A percentile compares a stretch with the other conserved stretches of the same genome.
Evolutionary conservation across 1,140 invertebrate species (phyloP).

Genomic region (Himalopsyche phryganea): DNA sequence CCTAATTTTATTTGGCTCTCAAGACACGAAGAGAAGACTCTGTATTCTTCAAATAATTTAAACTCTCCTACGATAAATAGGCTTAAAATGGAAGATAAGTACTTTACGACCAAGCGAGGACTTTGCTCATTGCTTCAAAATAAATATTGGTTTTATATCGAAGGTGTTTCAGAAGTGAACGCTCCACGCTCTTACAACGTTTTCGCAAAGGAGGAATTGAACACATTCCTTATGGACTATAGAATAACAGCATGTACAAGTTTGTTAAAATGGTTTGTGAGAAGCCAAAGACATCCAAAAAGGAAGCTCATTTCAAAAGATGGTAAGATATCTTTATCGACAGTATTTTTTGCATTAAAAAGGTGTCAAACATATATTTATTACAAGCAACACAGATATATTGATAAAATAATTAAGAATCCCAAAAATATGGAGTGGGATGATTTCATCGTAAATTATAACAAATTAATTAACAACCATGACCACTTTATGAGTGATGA

Average conservation of each 20-base stretch:
- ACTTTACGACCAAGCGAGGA: conserved; percentile 61
- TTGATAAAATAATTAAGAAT: conserved; percentile 45
- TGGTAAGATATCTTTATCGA: conserved; percentile 50
- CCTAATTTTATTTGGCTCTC: conserved; percentile 58
- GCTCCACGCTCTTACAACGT: conserved; percentile 57
- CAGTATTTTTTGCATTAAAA: conserved; percentile 56
- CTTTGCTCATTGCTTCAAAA: conserved; percentile 56
- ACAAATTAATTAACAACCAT: conserved; percentile 45
- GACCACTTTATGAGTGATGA: conserved; percentile 43
- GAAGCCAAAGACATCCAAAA: conserved; percentile 39
- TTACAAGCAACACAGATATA: conserved; percentile 50
- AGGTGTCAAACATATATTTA: conserved; percentile 54
- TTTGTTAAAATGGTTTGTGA: conserved; percentile 73
- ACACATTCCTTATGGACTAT: conserved; percentile 56
- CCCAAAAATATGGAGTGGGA: conserved; percentile 62
- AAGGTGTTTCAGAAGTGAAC: conserved; percentile 54
- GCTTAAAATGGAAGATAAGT: conserved; percentile 51
- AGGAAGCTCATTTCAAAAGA: conserved; percentile 27
- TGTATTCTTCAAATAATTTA: conserved; percentile 42
- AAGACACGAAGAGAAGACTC: conserved; percentile 38
- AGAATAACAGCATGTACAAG: conserved; percentile 79
- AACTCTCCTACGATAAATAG: conserved; percentile 52
- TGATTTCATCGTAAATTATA: conserved; percentile 62
- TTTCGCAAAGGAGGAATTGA: conserved; percentile 48
- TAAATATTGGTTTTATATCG: conserved; percentile 58